Base-by-base conservation (phyloP, 2,888 invertebrate genomes). In the Orthonevra nobilis region DNA sequence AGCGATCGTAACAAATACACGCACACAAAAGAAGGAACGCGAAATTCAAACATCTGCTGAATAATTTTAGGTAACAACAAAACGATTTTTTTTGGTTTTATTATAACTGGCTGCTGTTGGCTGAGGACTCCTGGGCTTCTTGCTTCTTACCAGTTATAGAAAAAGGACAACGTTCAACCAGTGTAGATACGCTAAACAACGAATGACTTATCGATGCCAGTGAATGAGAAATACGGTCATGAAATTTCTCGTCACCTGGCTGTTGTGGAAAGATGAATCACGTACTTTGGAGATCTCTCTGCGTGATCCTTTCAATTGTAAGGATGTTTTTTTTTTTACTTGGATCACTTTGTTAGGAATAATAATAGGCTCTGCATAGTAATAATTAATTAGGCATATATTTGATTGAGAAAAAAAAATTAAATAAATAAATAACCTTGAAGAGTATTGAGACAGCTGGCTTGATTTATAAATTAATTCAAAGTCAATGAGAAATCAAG, bases 1-100 rank as follows among this genome's bases (percentile, higher is more conserved):
- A 42, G n/a, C n/a, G n/a, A n/a, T n/a, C n/a, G 9, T 20, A 14
- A 15, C 9, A 15, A 26, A 34, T 17, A 46, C 34, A 34, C 1
- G 10, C 14, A 9, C 34, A 32, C 2, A 30, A 32, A 40, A 30
- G 20, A 38, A 40, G 7, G 20, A 61, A 63, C 50, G 63, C 63
- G 50, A 63, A 50, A 40, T 50, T 50, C 20, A 40, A 63, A 63
- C 63, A 63, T 63, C 63, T 63, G 63, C 63, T 52, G 50, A 40
- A 50, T 63, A 52, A 50, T 40, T 63, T 63, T 14, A 63, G 20
- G 63, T 32, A 63, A 40, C 50, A 40, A 63, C 28, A 40, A 36
- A 46, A 48, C 19, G 44, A 50, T 63, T 63, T 63, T 50, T 20
- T 30, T 14, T 32, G n/a, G n/a, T 44, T 44, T 44, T 19, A 30